These are phyloP conservation scores for Acanthurus lineatus DNA, from an alignment of 2,797 vertebrate species.

Conservation along the genomic window DNA sequence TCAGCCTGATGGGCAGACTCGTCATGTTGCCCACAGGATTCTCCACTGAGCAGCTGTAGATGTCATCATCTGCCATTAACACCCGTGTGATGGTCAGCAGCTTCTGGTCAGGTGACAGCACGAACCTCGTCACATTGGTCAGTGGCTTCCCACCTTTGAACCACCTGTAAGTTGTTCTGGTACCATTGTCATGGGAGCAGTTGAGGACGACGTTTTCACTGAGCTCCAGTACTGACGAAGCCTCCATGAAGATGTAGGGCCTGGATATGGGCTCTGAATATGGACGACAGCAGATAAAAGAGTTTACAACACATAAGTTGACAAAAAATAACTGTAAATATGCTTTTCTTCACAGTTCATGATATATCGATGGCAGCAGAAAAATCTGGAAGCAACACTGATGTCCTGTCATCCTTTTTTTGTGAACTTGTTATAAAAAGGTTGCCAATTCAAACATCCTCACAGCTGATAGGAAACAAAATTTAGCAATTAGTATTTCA, in stretches of 20 bases:
- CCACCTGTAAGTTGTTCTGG: slow-evolving; percentile 93
- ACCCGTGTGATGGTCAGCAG: slow-evolving; percentile 92
- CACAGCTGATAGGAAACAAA: too few relatives aligned
- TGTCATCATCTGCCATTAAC: slow-evolving; percentile 91
- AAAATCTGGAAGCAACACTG: too few relatives aligned
- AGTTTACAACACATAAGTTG: neutral
- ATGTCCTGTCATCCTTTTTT: too few relatives aligned
- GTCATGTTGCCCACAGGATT: slow-evolving; percentile 91
- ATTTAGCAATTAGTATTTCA: too few relatives aligned
- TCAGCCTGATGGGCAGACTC: slow-evolving; percentile 90
- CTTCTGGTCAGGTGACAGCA: slow-evolving; percentile 92
- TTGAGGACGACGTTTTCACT: slow-evolving; percentile 92
- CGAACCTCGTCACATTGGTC: slow-evolving; percentile 90
- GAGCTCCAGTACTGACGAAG: slow-evolving; percentile 93
- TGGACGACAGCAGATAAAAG: neutral
- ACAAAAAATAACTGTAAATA: neutral
- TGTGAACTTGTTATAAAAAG: too few relatives aligned
- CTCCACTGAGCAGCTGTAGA: slow-evolving; percentile 88
- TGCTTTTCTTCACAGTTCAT: neutral
- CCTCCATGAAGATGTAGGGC: slow-evolving; percentile 88
- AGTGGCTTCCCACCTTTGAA: slow-evolving; percentile 91
- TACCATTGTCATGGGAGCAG: slow-evolving; percentile 94
- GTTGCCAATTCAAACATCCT: too few relatives aligned
- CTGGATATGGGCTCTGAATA: slow-evolving; percentile 90
- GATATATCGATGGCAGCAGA: too few relatives aligned